These are phyloP conservation scores for Amphiprion percula DNA, from an alignment of 2,113 vertebrate species.

Conservation along the genomic window DNA sequence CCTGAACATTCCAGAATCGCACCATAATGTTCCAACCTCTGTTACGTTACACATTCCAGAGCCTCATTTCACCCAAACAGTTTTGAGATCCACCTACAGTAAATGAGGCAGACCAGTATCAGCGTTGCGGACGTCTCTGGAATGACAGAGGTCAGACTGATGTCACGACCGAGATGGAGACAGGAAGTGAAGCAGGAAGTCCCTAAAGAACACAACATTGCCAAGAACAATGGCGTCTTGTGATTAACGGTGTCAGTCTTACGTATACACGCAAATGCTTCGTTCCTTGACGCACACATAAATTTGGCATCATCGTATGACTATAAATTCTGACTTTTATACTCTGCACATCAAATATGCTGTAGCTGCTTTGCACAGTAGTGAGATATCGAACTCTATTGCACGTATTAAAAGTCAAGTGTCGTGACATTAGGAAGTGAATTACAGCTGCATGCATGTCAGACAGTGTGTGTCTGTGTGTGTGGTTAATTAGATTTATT, in stretches of 20 bases:
- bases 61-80: conserved; percentile 21
- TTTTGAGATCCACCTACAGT: neutral
- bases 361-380: conserved; percentile 6
- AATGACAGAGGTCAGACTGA: conserved; percentile 26
- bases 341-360: neutral
- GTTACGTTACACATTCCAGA: neutral
- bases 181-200: conserved; percentile 73
- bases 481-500: neutral
- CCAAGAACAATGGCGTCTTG: conserved; percentile 61
- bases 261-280: conserved; percentile 9
- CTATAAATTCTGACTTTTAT: neutral
- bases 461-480: neutral
- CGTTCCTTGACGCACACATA: conserved; percentile 15
- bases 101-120: conserved; percentile 6
- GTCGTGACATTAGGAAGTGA: conserved; percentile 33
- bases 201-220: conserved; percentile 53
- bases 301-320: conserved; percentile 8
- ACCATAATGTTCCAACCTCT: conserved; percentile 20
- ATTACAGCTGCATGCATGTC: neutral
- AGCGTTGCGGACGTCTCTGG: conserved; percentile 27
- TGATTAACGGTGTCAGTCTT: conserved; percentile 16
- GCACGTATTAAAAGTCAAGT: conserved; percentile 37
- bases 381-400: conserved; percentile 17
- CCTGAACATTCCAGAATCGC: too few relatives aligned
- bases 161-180: conserved; percentile 43